Conservation (phyloP, 2,113 vertebrate genomes). For the Proteles cristata region DNA sequence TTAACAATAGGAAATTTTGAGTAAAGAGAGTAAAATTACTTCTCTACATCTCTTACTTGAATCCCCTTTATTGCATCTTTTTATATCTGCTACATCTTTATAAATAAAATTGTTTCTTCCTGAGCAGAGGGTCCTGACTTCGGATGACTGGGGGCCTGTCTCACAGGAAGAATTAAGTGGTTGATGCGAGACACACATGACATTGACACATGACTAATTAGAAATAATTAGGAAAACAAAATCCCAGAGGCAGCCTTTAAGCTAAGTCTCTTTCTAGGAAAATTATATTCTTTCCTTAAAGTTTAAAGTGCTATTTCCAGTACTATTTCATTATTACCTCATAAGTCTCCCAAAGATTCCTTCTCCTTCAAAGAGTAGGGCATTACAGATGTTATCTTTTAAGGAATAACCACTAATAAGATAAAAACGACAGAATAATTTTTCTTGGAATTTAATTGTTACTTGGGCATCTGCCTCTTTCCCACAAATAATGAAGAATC, state of each 20-base stretch:
- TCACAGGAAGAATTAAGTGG: background rate
- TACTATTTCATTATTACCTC: background rate
- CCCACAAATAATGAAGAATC: background rate
- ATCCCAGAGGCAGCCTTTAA: background rate
- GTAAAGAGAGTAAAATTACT: background rate
- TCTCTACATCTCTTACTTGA: constrained; percentile 11
- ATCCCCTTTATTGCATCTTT: background rate
- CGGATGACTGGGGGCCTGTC: background rate
- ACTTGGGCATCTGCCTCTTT: constrained; percentile 30
- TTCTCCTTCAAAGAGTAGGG: background rate
- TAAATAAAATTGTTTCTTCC: constrained; percentile 7
- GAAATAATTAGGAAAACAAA: background rate
- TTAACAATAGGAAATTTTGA: background rate
- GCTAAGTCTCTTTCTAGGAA: background rate
- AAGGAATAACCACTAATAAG: background rate
- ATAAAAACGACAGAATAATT: background rate
- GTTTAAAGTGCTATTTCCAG: background rate
- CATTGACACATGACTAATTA: background rate
- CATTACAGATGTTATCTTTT: background rate
- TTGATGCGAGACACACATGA: background rate
- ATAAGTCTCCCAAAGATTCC: background rate
- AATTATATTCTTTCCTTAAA: background rate
- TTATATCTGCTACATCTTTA: background rate
- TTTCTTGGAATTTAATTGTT: background rate
- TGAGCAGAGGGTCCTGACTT: background rate